Conservation (phyloP, 1,140 invertebrate genomes). For the Pararge aegeria region DNA sequence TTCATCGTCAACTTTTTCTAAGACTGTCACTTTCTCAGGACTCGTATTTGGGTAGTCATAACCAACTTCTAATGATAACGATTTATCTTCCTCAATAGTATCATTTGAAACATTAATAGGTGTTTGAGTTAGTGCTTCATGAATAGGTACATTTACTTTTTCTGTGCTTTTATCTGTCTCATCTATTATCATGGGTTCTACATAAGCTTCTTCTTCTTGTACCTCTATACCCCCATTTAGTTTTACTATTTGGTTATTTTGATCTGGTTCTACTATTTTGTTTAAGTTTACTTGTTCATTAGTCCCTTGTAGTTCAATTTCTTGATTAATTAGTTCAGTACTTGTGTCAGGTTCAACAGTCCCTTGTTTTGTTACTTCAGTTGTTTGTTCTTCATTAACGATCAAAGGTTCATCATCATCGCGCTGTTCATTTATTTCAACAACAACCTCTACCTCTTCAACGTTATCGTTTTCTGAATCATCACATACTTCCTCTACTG, state of each 20-base stretch:
- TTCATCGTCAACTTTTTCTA: slow-evolving; percentile 57
- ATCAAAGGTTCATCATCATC: slow-evolving; percentile 3
- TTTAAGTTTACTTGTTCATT: too few relatives aligned
- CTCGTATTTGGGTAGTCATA: slow-evolving; percentile 49
- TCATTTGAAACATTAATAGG: slow-evolving; percentile 43
- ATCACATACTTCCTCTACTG: slow-evolving; percentile 43
- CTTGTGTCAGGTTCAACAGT: not conserved
- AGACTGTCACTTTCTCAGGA: slow-evolving; percentile 38
- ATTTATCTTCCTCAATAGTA: slow-evolving; percentile 43
- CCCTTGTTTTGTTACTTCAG: slow-evolving; percentile 2
- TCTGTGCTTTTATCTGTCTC: slow-evolving; percentile 4
- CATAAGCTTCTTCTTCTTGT: not conserved
- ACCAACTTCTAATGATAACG: slow-evolving; percentile 48
- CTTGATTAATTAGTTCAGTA: not conserved
- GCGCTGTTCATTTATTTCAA: slow-evolving; percentile 22
- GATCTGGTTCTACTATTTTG: not conserved
- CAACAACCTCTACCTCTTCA: slow-evolving; percentile 25
- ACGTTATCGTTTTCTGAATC: slow-evolving; percentile 44
- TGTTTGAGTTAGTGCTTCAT: slow-evolving; percentile 49
- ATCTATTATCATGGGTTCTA: not conserved
- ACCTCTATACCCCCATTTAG: not conserved
- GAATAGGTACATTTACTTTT: slow-evolving; percentile 27
- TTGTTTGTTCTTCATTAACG: slow-evolving; percentile 3
- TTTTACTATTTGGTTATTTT: not conserved
- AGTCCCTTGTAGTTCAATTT: not conserved